Evolutionary conservation across 2,797 vertebrate species (phyloP).

Genomic region (Momotus momota): DNA sequence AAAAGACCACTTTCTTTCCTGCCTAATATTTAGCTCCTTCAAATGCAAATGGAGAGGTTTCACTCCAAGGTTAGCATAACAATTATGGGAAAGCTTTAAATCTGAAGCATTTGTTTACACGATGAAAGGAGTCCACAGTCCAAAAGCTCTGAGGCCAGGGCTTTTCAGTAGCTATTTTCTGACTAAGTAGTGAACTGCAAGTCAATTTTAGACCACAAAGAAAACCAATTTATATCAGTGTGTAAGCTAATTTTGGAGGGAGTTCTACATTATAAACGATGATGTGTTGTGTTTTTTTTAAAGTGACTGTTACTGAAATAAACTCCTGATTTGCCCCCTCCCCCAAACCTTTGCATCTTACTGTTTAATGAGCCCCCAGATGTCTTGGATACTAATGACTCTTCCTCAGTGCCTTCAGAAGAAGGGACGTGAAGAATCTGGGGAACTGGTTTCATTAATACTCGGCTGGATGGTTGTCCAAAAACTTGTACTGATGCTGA

Average conservation of each 20-base stretch:
- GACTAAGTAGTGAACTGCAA: constrained; percentile 83
- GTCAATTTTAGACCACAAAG: constrained; percentile 89
- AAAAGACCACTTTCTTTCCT: constrained; percentile 94
- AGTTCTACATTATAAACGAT: constrained; percentile 68
- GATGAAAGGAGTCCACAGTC: constrained; percentile 90
- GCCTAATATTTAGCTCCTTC: constrained; percentile 99
- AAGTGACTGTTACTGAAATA: constrained; percentile 60
- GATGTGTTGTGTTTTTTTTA: not conserved
- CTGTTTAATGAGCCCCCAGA: constrained; percentile 54
- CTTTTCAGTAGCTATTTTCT: constrained; percentile 86
- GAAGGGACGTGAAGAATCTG: not conserved
- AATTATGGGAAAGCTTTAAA: constrained; percentile 98
- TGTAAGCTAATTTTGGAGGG: constrained; percentile 81
- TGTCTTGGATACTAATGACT: constrained; percentile 39
- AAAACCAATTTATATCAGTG: constrained; percentile 83
- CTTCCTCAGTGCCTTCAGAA: constrained; percentile 15
- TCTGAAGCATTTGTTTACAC: constrained; percentile 96
- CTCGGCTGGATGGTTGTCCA: not conserved
- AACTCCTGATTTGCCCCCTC: constrained; percentile 26
- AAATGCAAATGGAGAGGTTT: constrained; percentile 98
- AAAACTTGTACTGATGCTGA: not conserved
- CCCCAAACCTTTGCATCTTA: not conserved
- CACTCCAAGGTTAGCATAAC: constrained; percentile 98
- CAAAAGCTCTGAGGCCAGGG: constrained; percentile 81
- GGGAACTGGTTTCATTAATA: not conserved